Base-by-base conservation (phyloP, 1,140 invertebrate genomes). In the Diabrotica virgifera region DNA sequence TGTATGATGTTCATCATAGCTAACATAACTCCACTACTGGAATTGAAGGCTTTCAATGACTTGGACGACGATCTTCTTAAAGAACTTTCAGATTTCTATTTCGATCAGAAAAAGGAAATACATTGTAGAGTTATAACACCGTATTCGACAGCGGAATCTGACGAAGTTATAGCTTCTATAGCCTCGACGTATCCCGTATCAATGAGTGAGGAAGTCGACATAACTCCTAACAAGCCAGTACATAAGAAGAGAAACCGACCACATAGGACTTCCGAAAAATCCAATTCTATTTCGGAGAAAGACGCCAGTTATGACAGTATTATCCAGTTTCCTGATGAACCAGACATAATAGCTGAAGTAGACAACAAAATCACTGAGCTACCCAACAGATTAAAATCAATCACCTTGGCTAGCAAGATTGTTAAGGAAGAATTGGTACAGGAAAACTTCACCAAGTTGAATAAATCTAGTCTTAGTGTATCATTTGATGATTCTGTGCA, bases 1-100 rank as follows among this genome's bases (percentile, higher is more conserved):
- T 89, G 86, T 74, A 87, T 90, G 82, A 84, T 90, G 73, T 92
- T 87, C 74, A 87, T 91, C 52, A 82, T 81, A 7, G 78, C 88
- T 24, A 92, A 93, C 78, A 74, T 91, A 11, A 72, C 84, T 8
- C 82, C 84, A 24, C 72, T 91, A n/a, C 76, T 92, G 14, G 90
- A 93, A 79, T 83, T 76, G 64, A 83, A 83, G 69, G 76, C 77
- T 38, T 76, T 90, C 56, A 85, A 89, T 67, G 70, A 82, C 36
- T 55, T 89, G 36, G 83, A 85, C 73, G 79, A 84, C 50, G 76
- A 81, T 14, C 72, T 87, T 5, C 78, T 90, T 58, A 78, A 82
- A 52, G 85, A 88, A 36, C 81, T 90, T 51, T 84, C 83, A 0
- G 78, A 81, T 55, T 88, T 85, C 72, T 89, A 89, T 73, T 83